These are phyloP conservation scores for Rhizomys pruinosus DNA, from an alignment of 2,113 vertebrate species.

Conservation along the genomic window DNA sequence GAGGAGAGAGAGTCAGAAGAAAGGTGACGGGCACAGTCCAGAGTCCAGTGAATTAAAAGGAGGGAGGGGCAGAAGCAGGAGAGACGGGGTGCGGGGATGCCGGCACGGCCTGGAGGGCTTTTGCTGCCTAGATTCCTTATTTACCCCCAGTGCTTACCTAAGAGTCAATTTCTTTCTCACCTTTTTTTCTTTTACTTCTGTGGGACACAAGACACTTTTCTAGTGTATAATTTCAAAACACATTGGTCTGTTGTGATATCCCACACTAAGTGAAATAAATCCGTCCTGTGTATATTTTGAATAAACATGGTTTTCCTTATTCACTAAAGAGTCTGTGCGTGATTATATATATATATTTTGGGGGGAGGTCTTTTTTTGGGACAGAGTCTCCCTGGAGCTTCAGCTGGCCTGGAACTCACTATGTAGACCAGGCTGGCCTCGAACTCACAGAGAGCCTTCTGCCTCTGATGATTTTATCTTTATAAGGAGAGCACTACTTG, in stretches of 20 bases:
- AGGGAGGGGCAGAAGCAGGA: background rate
- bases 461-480: slow-evolving; percentile 51
- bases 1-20: background rate
- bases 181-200: background rate
- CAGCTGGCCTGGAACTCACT: no score
- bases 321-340: slow-evolving; percentile 21
- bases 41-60: background rate
- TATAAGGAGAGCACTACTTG: background rate
- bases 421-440: no score
- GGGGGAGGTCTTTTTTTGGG: no score
- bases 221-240: slow-evolving; percentile 9
- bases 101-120: background rate
- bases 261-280: background rate
- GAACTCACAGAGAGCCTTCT: no score
- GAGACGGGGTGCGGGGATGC: background rate
- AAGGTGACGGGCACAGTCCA: background rate
- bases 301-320: slow-evolving; percentile 33
- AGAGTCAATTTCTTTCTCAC: background rate
- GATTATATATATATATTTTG: no score
- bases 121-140: background rate
- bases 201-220: slow-evolving; percentile 3
- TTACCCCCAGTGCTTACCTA: background rate
- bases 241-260: background rate
- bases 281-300: background rate
- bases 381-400: no score